phyloP scores from a whole-genome alignment of 2,113 vertebrate genomes.

The Malaclemys terrapin region DNA sequence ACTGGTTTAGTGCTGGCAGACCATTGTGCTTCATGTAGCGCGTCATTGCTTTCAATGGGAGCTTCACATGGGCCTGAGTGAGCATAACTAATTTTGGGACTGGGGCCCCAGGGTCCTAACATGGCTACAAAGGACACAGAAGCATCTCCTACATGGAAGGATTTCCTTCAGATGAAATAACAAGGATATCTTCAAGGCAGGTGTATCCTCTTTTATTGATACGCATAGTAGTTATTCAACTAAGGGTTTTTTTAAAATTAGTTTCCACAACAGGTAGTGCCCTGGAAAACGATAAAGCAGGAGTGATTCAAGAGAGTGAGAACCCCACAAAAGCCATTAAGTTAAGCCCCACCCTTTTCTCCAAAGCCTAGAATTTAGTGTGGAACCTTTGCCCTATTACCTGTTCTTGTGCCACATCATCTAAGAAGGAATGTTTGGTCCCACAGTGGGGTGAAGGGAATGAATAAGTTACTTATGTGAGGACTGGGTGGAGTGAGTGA shows the following conservation, averaged over 20 bases:
- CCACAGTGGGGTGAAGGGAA: neutral
- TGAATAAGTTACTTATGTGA: neutral
- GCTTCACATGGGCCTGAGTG: neutral
- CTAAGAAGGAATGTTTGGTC: neutral
- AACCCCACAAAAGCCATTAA: neutral
- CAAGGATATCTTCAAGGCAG: neutral
- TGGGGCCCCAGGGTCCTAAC: neutral
- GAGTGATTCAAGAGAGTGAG: neutral
- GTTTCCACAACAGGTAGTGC: neutral
- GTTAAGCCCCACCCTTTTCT: neutral
- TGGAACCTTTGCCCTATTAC: neutral
- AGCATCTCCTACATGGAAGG: neutral
- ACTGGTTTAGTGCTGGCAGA: neutral
- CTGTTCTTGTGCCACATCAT: neutral
- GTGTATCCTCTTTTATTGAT: neutral
- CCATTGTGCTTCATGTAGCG: neutral
- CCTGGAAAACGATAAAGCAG: neutral
- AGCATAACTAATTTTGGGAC: neutral
- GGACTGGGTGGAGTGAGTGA: neutral
- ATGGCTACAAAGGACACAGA: neutral
- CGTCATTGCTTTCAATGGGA: neutral
- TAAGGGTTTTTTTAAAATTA: neutral
- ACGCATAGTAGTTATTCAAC: neutral
- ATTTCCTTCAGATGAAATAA: neutral
- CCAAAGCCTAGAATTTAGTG: neutral